Evolutionary conservation across 1,140 invertebrate species (phyloP), one percentile per base, ranked within the genome.

Genomic region (Euwallacea similis): DNA sequence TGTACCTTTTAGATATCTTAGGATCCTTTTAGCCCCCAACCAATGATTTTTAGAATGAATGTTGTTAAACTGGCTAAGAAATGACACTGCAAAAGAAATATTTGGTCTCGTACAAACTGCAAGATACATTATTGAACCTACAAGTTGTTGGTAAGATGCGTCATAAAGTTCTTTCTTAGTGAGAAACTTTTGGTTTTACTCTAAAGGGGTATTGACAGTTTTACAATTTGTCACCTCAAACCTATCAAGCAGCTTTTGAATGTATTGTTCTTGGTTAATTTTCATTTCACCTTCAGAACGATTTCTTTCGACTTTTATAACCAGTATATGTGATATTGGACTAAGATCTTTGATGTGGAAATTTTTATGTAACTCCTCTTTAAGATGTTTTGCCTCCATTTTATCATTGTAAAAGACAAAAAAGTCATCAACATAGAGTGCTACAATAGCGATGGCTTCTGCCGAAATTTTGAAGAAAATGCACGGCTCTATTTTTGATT

Each of bases 211-310:
- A 7, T 64, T 21, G 9, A 75, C 72, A 50, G 75, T 42, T 33
- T 82, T 82, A 67, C 76, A 81, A 69, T 82, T 75, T 42, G 55
- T 64, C 77, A 81, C 81, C 64, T 78, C 74, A 65, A 80, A 83
- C 54, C 72, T 68, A 41, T 78, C 60, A 16, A 83, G 43, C 21
- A 83, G 60, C 62, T 78, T 76, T 65, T 78, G 56, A 44, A 81
- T 80, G 74, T 83, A 80, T 13, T 72, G 43, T 60, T 73, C 73
- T 69, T 82, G 81, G 74, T 76, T 74, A 59, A 83, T 61, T 53
- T 60, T 67, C 15, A 83, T 75, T 71, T 73, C 42, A 41, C 69
- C 59, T 68, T 73, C 68, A 15, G 73, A 50, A 69, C 76, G 74
- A 46, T 72, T 71, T 67, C 82, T 79, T 71, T 78, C 73, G 33